Evolutionary conservation across 2,113 vertebrate genomes (phyloP).

Genomic region (Rhea pennata): DNA sequence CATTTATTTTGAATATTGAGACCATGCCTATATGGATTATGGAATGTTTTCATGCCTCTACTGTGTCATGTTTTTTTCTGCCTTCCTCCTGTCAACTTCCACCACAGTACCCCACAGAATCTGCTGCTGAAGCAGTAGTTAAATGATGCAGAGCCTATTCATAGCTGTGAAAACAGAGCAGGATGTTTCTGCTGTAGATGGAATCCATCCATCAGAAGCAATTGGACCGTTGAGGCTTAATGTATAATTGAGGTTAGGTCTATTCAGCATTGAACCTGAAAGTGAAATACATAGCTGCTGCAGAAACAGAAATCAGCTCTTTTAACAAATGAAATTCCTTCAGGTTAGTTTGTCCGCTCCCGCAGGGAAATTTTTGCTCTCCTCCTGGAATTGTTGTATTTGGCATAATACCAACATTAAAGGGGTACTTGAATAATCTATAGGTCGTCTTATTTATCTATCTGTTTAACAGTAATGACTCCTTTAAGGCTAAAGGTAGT

Average conservation of each 20-base stretch:
- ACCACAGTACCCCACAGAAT: neutral
- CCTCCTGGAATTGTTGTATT: neutral
- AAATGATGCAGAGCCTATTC: neutral
- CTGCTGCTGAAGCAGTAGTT: neutral
- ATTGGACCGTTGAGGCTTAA: fast-evolving
- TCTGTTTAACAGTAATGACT: neutral
- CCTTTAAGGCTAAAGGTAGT: neutral
- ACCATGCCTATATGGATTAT: neutral
- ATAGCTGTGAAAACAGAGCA: neutral
- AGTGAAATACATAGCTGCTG: neutral
- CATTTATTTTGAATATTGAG: neutral
- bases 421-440: neutral
- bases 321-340: neutral
- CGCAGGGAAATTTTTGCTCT: neutral
- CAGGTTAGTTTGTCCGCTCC: neutral
- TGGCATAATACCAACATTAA: neutral
- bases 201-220: neutral
- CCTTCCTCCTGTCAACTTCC: neutral
- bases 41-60: neutral
- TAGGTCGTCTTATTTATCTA: neutral
- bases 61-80: neutral
- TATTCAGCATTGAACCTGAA: neutral
- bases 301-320: neutral
- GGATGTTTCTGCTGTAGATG: neutral
- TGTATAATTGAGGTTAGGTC: neutral